These are phyloP conservation scores for Rapana venosa DNA, from an alignment of 2,888 invertebrate species.

Conservation along the genomic window DNA sequence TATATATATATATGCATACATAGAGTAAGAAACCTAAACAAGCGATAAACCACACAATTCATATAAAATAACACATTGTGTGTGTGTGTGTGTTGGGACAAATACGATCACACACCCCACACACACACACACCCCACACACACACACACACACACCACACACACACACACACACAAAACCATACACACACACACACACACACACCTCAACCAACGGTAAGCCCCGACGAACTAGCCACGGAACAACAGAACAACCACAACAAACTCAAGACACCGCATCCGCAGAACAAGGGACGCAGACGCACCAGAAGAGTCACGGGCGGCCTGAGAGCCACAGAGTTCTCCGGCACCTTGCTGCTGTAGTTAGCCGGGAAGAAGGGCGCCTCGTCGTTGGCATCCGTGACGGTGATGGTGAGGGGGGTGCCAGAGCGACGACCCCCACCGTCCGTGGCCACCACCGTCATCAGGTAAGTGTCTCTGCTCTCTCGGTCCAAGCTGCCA, in stretches of 20 bases:
- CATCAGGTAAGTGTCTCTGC: slow-evolving; percentile 42
- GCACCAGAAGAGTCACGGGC: not conserved
- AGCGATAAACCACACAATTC: not conserved
- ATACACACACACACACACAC: too few species aligned
- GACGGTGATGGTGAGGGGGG: slow-evolving; percentile 65
- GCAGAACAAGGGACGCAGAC: too few species aligned
- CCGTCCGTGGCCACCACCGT: slow-evolving; percentile 49
- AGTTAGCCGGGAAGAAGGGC: slow-evolving; percentile 59
- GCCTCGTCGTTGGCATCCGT: slow-evolving; percentile 73
- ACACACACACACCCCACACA: too few species aligned
- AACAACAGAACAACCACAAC: too few species aligned
- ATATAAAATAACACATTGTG: too few species aligned
- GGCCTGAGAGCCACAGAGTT: not conserved
- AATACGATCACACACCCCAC: too few species aligned
- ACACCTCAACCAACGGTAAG: too few species aligned
- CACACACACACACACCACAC: too few species aligned
- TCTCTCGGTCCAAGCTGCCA: slow-evolving; percentile 43
- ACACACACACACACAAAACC: too few species aligned
- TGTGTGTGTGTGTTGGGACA: too few species aligned
- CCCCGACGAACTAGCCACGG: too few species aligned
- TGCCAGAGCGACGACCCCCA: slow-evolving; percentile 46
- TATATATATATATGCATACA: not conserved
- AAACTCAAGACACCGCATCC: too few species aligned
- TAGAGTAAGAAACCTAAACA: not conserved
- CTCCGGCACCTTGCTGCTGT: not conserved